Percentiles rank a stretch among this genome's conserved stretches.
Conservation (phyloP, 2,113 vertebrate genomes). For the Trogon melanurus region DNA sequence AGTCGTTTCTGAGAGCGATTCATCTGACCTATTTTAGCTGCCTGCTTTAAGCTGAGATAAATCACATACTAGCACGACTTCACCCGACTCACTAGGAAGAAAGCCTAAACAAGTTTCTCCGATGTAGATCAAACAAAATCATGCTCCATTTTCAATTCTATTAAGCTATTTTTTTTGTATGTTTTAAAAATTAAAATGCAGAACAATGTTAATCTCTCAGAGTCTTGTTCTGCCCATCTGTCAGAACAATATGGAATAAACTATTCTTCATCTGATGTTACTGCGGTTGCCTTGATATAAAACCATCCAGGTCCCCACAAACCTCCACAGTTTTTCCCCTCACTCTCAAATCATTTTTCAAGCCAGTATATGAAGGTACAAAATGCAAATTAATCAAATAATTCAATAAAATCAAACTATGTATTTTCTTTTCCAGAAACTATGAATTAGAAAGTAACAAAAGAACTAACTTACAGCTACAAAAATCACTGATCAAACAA, state of each 20-base stretch:
- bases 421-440: neutral
- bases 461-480: neutral
- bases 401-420: neutral
- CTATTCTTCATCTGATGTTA: neutral
- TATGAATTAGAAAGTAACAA: neutral
- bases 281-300: neutral
- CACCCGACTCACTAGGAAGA: fast-evolving
- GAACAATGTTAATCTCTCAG: neutral
- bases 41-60: slow-evolving; percentile 10
- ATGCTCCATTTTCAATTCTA: neutral
- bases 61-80: neutral
- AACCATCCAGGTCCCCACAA: neutral
- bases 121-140: neutral
- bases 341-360: neutral
- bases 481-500: neutral
- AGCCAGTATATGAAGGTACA: neutral
- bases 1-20: neutral
- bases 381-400: neutral
- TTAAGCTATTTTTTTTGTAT: neutral
- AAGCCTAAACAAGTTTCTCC: neutral
- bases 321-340: neutral
- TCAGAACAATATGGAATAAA: neutral
- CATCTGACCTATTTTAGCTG: slow-evolving; percentile 47
- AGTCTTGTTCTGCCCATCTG: slow-evolving; percentile 14
- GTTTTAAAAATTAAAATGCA: neutral